Conservation (phyloP, 2,888 invertebrate species). For the Tanypteryx hageni region DNA sequence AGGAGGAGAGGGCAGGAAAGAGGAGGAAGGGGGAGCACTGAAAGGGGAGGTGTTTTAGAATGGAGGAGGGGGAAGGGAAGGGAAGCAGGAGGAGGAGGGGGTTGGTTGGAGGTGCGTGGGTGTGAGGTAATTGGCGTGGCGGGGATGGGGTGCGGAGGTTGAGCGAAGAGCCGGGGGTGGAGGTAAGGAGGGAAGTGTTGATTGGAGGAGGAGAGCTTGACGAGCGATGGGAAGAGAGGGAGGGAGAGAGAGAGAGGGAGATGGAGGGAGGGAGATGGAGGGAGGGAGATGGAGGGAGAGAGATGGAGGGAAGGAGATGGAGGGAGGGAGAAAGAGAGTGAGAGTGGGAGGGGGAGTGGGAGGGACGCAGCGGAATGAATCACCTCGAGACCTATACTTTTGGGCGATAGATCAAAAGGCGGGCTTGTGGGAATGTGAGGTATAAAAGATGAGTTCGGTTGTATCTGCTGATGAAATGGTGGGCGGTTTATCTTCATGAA, state of each 20-base stretch:
- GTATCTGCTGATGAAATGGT: constrained; percentile 64
- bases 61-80: neutral
- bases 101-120: neutral
- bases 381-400: constrained; percentile 60
- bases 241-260: neutral
- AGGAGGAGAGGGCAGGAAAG: neutral
- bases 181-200: constrained; percentile 1
- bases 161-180: neutral
- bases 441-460: constrained; percentile 63
- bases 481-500: constrained; percentile 45
- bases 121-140: neutral
- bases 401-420: constrained; percentile 64
- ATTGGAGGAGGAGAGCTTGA: constrained; percentile 13
- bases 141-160: neutral
- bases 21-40: neutral
- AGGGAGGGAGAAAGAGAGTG: constrained; percentile 6
- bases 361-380: constrained; percentile 39
- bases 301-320: neutral
- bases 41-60: neutral
- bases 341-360: constrained; percentile 28
- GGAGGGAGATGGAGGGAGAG: neutral
- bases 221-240: neutral
- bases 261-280: neutral
- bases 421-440: constrained; percentile 59
- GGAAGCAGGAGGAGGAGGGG: neutral